Percentiles rank a stretch among this genome's conserved stretches.
Evolutionary conservation across 2,888 invertebrate species (phyloP).

Genomic region (Laspeyria flexula): DNA sequence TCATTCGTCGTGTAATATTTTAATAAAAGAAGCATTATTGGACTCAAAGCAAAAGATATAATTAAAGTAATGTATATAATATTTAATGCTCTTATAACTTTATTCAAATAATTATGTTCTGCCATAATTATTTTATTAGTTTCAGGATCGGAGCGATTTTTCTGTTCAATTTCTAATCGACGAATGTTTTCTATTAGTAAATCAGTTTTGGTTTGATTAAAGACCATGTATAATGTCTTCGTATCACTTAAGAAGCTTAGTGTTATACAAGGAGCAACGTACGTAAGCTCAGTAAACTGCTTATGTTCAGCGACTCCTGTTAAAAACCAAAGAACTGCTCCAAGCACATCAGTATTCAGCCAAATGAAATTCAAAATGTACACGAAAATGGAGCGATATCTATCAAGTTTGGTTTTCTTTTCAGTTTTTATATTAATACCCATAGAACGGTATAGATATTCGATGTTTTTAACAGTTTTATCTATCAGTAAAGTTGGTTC

Average conservation of each 20-base stretch:
- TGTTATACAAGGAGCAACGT: conserved; percentile 55
- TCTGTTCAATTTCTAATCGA: conserved; percentile 45
- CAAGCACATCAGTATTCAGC: conserved; percentile 49
- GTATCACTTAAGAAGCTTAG: conserved; percentile 18
- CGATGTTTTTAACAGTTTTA: conserved; percentile 48
- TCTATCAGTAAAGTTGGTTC: conserved; percentile 38
- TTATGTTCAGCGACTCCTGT: conserved; percentile 46
- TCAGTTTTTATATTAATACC: conserved; percentile 52
- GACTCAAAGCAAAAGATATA: conserved; percentile 50
- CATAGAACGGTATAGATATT: conserved; percentile 40
- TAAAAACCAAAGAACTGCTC: conserved; percentile 53
- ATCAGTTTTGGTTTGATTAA: conserved; percentile 40
- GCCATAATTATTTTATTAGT: conserved; percentile 44
- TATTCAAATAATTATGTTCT: conserved; percentile 52
- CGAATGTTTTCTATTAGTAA: conserved; percentile 46
- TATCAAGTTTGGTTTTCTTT: conserved; percentile 26
- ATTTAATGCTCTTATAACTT: conserved; percentile 51
- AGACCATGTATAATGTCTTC: conserved; percentile 31
- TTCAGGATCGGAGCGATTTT: conserved; percentile 20
- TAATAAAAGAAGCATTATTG: conserved; percentile 49
- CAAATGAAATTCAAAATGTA: conserved; percentile 55
- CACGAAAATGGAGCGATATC: conserved; percentile 34
- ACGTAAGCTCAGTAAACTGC: conserved; percentile 53
- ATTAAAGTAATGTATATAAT: conserved; percentile 48
- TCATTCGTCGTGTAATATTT: conserved; percentile 55